These are phyloP conservation scores for Rhinichthys osculus DNA, from an alignment of 2,797 vertebrate genomes.

Conservation along the genomic window DNA sequence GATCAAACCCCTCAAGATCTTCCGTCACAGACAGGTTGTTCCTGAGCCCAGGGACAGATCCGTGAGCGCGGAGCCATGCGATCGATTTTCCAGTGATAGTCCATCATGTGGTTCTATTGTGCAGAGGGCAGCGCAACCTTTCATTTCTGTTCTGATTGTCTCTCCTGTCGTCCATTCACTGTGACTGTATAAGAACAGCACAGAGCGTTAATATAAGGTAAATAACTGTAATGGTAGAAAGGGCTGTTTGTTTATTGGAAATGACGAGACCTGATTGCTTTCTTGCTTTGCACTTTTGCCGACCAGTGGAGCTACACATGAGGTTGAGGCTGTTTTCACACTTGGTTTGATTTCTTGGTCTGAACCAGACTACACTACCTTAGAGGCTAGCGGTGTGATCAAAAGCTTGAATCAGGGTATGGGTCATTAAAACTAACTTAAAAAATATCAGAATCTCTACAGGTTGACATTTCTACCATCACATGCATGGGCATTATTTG, in stretches of 20 bases:
- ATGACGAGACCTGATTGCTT: constrained; percentile 1
- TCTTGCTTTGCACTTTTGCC: neutral
- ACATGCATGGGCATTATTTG: neutral
- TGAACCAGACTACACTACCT: neutral
- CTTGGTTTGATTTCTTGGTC: constrained; percentile 6
- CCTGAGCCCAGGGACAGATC: constrained; percentile 22
- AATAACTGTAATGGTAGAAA: constrained; percentile 22
- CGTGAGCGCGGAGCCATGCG: constrained; percentile 20
- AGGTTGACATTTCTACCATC: neutral
- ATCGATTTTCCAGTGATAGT: constrained; percentile 63
- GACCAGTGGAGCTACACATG: constrained; percentile 13
- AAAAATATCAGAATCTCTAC: neutral
- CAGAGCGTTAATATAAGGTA: constrained; percentile 55
- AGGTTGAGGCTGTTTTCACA: constrained; percentile 25
- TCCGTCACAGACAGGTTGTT: constrained; percentile 50
- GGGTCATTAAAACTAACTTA: neutral
- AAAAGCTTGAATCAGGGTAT: neutral
- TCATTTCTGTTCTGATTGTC: constrained; percentile 20
- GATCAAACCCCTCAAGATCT: constrained; percentile 28
- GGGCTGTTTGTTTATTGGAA: constrained; percentile 22
- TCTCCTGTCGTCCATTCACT: constrained; percentile 46
- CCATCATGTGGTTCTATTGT: constrained; percentile 60
- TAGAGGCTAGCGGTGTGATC: neutral
- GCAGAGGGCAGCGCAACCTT: constrained; percentile 42
- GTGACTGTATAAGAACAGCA: constrained; percentile 46